phyloP scores from a whole-genome alignment of 2,888 invertebrate genomes.

The Oscheius sp. region DNA sequence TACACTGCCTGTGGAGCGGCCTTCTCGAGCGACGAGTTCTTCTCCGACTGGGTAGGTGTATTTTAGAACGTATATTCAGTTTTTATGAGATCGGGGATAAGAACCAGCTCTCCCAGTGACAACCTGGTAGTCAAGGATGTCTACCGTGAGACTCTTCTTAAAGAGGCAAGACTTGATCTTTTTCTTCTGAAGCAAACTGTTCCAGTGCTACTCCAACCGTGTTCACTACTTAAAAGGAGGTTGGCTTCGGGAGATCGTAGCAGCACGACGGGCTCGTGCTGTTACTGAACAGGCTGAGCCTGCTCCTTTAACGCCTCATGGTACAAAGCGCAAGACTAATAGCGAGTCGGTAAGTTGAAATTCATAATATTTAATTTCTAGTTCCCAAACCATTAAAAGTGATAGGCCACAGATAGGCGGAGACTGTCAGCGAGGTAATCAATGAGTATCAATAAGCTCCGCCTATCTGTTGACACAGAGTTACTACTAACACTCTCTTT shows the following conservation, averaged over 20 bases:
- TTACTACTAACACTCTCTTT: not conserved
- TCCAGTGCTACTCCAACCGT: slow-evolving; percentile 4
- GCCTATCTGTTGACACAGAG: slow-evolving; percentile 24
- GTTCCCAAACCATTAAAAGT: no score
- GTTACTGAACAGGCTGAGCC: not conserved
- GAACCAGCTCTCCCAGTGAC: slow-evolving; percentile 25
- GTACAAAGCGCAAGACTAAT: slow-evolving; percentile 9
- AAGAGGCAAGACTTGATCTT: not conserved
- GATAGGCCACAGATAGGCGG: slow-evolving; percentile 4
- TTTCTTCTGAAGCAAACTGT: not conserved
- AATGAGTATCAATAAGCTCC: slow-evolving; percentile 24
- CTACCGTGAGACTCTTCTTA: slow-evolving; percentile 15
- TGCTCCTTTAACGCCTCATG: not conserved
- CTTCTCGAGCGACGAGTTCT: slow-evolving; percentile 4
- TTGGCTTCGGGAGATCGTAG: slow-evolving; percentile 8
- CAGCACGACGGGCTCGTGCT: not conserved
- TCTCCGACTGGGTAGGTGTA: slow-evolving; percentile 21
- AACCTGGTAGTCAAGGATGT: not conserved
- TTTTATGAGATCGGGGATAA: not conserved
- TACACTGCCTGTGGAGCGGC: slow-evolving; percentile 5
- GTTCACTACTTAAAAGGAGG: not conserved
- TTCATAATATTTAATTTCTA: no score
- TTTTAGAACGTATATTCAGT: not conserved
- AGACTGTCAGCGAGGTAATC: slow-evolving; percentile 22
- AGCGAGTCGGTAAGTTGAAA: slow-evolving; percentile 7